Evolutionary conservation across 1,140 invertebrate genomes (phyloP).

Genomic region (Limonius californicus): DNA sequence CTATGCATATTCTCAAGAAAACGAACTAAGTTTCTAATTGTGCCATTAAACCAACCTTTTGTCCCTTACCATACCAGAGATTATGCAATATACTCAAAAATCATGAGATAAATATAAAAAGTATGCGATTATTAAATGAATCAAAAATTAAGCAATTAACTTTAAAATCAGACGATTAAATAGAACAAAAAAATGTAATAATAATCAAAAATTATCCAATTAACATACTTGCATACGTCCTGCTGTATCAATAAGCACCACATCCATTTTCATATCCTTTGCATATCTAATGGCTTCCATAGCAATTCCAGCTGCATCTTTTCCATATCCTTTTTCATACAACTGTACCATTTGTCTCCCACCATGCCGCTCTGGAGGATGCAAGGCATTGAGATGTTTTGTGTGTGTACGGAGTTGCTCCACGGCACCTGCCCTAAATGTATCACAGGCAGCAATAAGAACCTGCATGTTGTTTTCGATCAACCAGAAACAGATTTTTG

Average conservation of each 20-base stretch:
- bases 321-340: constrained; percentile 98
- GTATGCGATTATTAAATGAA: too few species aligned
- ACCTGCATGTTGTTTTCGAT: constrained; percentile 97
- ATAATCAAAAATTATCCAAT: not conserved
- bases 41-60: too few species aligned
- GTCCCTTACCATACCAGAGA: too few species aligned
- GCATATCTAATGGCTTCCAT: constrained; percentile 93
- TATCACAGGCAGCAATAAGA: constrained; percentile 98
- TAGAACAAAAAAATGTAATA: too few species aligned
- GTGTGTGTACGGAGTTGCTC: constrained; percentile 97
- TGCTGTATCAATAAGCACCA: constrained; percentile 96
- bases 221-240: constrained; percentile 86
- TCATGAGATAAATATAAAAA: too few species aligned
- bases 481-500: constrained; percentile 99
- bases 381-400: constrained; percentile 89
- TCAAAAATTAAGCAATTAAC: too few species aligned
- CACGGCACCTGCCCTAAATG: constrained; percentile 97
- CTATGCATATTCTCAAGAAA: too few species aligned
- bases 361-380: constrained; percentile 71
- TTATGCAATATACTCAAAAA: too few species aligned
- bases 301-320: constrained; percentile 97
- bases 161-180: too few species aligned
- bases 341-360: constrained; percentile 82
- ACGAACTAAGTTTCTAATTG: too few species aligned
- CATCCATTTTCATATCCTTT: constrained; percentile 76